phyloP scores from a whole-genome alignment of 2,797 vertebrate genomes.

The Dendrocincla tyrannina region DNA sequence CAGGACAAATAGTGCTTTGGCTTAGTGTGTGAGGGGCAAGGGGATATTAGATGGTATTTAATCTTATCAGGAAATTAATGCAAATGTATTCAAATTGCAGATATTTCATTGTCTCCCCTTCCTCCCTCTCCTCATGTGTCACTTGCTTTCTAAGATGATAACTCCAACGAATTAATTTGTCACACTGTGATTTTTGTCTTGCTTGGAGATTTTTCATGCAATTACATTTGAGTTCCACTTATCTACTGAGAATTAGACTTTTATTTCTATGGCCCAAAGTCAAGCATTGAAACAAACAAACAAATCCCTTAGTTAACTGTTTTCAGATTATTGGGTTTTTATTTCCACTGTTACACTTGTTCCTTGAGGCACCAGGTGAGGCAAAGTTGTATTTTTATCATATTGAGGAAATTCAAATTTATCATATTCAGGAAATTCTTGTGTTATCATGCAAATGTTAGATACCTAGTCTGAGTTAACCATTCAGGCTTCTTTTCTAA shows the following conservation, averaged over 20 bases:
- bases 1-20: background rate
- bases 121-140: background rate
- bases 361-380: background rate
- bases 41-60: background rate
- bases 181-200: background rate
- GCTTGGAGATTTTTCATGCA: background rate
- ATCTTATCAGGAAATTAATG: background rate
- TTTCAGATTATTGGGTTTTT: background rate
- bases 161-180: background rate
- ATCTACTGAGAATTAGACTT: background rate
- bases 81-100: conserved; percentile 26
- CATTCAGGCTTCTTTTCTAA: background rate
- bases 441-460: background rate
- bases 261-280: background rate
- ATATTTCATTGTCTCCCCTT: background rate
- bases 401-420: background rate
- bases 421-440: background rate
- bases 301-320: background rate
- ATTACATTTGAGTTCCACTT: background rate
- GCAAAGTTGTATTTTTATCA: background rate
- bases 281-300: background rate
- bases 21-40: background rate
- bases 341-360: background rate
- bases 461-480: background rate
- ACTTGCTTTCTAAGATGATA: background rate